Percentiles rank a stretch among this genome's conserved stretches.
Conservation (phyloP, 2,888 invertebrate genomes). For the Coronaproctus castanopsis region DNA sequence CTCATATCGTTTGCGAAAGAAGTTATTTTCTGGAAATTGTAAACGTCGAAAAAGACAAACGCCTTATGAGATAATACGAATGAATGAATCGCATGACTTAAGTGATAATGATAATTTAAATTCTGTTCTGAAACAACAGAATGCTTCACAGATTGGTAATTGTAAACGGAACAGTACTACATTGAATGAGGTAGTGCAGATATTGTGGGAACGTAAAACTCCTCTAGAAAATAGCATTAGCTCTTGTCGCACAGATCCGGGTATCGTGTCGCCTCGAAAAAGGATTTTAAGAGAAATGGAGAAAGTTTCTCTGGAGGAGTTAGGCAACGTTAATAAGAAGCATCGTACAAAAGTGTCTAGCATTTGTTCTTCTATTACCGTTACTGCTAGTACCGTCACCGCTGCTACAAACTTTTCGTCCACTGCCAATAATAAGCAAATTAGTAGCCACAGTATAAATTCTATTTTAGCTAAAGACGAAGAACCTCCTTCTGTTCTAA, state of each 20-base stretch:
- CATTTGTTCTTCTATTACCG: constrained; percentile 12
- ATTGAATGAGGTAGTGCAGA: constrained; percentile 19
- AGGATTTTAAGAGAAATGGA: constrained; percentile 63
- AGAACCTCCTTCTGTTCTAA: constrained; percentile 22
- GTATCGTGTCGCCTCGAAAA: constrained; percentile 60
- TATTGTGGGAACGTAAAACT: constrained; percentile 19
- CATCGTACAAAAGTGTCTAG: constrained; percentile 26
- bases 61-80: constrained; percentile 35
- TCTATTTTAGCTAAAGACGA: constrained; percentile 46
- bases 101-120: neutral
- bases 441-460: constrained; percentile 66
- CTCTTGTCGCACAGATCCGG: constrained; percentile 25
- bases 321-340: constrained; percentile 30
- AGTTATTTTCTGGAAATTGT: constrained; percentile 23
- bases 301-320: constrained; percentile 48
- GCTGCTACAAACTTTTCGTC: constrained; percentile 8
- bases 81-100: neutral
- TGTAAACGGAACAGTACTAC: too few species aligned
- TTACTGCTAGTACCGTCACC: constrained; percentile 24
- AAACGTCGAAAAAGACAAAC: constrained; percentile 40
- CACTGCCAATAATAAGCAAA: constrained; percentile 22
- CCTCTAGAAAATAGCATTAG: constrained; percentile 15
- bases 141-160: neutral
- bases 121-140: neutral
- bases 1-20: constrained; percentile 31